Conservation (phyloP, 2,113 vertebrate genomes). For the Heloderma charlesbogerti region DNA sequence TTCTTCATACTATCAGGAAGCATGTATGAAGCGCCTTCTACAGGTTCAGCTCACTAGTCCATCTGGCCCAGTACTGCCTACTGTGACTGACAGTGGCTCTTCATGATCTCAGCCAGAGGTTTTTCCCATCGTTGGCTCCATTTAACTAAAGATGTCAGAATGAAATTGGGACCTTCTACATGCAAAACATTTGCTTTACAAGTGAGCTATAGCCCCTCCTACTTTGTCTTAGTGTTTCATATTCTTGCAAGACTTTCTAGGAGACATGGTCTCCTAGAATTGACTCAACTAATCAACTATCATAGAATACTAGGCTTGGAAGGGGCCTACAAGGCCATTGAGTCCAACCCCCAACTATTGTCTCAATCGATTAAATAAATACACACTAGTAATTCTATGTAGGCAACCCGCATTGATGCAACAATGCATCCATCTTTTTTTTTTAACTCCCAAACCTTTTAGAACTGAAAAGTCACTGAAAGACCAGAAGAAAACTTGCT, state of each 20-base stretch:
- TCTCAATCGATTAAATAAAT: background rate
- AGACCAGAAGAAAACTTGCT: conserved; percentile 41
- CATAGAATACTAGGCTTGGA: too few relatives aligned
- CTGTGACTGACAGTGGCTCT: background rate
- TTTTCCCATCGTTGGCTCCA: background rate
- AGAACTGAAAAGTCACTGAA: conserved; percentile 27
- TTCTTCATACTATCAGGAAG: background rate
- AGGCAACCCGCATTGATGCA: background rate
- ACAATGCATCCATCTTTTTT: background rate
- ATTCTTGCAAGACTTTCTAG: too few relatives aligned
- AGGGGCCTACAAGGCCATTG: too few relatives aligned
- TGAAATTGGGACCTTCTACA: background rate
- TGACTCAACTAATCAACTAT: background rate
- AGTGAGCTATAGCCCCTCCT: background rate
- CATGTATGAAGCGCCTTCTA: background rate
- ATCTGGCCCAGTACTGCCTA: background rate
- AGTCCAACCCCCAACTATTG: too few relatives aligned
- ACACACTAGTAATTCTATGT: background rate
- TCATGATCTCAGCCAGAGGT: background rate
- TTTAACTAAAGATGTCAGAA: background rate
- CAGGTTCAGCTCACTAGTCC: background rate
- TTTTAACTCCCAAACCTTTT: background rate
- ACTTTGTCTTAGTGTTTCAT: background rate
- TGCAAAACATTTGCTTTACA: background rate
- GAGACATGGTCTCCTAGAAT: background rate